Conservation (phyloP, 2,888 invertebrate genomes). For the Sinodicranocentrus sp. region DNA sequence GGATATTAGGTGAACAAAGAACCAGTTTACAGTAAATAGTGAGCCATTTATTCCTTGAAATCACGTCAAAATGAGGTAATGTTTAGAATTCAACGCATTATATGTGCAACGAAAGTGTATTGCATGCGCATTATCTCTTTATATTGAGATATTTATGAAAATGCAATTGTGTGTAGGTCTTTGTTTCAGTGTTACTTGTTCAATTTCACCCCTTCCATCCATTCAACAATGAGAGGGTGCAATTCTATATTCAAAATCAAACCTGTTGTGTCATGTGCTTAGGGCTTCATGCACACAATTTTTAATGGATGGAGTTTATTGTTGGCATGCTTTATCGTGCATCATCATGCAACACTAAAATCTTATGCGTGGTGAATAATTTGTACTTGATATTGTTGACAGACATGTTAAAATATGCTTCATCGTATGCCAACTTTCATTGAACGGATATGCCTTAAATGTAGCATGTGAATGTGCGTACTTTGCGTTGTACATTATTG, state of each 20-base stretch:
- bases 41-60: constrained; percentile 13
- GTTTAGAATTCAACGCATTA: not conserved
- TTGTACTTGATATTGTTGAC: too few relatives aligned
- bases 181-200: not conserved
- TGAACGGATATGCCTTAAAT: too few relatives aligned
- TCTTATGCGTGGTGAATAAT: too few relatives aligned
- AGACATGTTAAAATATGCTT: too few relatives aligned
- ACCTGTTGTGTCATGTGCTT: constrained; percentile 41
- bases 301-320: too few relatives aligned
- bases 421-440: too few relatives aligned
- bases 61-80: constrained; percentile 51
- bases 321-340: too few relatives aligned
- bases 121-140: not conserved
- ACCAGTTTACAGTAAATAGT: constrained; percentile 40
- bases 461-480: too few relatives aligned
- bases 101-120: not conserved
- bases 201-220: not conserved
- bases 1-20: constrained; percentile 38
- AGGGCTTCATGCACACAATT: not conserved
- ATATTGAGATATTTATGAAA: not conserved
- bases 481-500: too few relatives aligned
- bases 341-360: too few relatives aligned
- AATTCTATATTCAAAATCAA: constrained; percentile 17
- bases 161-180: not conserved
- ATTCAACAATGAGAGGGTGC: not conserved